phyloP scores from a whole-genome alignment of 2,113 vertebrate species.

The Xiphophorus couchianus region DNA sequence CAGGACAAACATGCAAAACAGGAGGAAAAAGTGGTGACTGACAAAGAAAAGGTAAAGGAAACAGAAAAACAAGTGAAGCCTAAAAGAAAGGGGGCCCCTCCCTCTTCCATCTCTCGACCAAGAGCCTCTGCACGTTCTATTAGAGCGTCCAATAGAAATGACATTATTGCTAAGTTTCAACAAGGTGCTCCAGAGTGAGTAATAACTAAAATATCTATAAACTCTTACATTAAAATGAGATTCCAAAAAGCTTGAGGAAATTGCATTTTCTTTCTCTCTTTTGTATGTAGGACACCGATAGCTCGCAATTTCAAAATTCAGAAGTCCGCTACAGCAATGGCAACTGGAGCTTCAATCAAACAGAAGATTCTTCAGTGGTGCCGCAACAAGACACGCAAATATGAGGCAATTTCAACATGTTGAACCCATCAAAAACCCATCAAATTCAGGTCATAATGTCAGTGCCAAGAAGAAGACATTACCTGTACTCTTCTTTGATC shows the following conservation, averaged over 20 bases:
- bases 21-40: constrained; percentile 38
- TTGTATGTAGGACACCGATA: constrained; percentile 67
- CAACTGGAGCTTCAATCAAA: constrained; percentile 78
- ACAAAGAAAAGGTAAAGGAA: constrained; percentile 63
- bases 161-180: constrained; percentile 82
- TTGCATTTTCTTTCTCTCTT: neutral
- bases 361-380: constrained; percentile 84
- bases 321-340: constrained; percentile 60
- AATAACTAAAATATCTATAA: neutral
- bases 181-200: constrained; percentile 79
- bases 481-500: constrained; percentile 3
- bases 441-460: neutral
- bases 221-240: neutral
- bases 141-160: constrained; percentile 68
- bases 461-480: neutral
- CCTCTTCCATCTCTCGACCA: constrained; percentile 58
- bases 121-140: constrained; percentile 61
- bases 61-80: constrained; percentile 66
- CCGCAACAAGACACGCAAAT: constrained; percentile 76
- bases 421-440: neutral
- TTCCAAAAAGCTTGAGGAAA: neutral
- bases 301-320: constrained; percentile 80
- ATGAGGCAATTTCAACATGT: constrained; percentile 64
- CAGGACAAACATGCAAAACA: constrained; percentile 49
- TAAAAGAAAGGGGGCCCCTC: constrained; percentile 54